Evolutionary conservation across 2,888 invertebrate genomes (phyloP).

Genomic region (Cistogaster globosa): DNA sequence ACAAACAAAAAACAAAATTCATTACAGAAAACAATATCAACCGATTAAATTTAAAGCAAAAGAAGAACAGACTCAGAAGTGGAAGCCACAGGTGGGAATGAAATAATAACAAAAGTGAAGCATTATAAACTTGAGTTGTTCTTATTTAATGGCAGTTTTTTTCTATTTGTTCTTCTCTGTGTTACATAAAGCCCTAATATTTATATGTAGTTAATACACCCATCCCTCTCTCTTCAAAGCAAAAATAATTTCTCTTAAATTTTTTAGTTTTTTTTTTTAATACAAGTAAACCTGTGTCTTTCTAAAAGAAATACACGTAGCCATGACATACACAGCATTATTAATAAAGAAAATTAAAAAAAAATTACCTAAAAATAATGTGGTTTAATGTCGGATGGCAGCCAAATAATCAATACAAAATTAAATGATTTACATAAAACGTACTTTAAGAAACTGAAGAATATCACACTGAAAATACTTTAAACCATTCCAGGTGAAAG

Average conservation of each 20-base stretch:
- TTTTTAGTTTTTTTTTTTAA: too few relatives aligned
- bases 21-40: constrained; percentile 26
- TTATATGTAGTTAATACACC: neutral
- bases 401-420: too few relatives aligned
- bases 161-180: constrained; percentile 4
- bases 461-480: too few relatives aligned
- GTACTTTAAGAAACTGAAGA: too few relatives aligned
- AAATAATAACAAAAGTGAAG: constrained; percentile 29
- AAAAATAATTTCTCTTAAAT: neutral
- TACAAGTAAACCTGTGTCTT: too few relatives aligned
- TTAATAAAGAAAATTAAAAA: too few relatives aligned
- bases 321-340: too few relatives aligned
- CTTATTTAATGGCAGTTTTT: constrained; percentile 19
- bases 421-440: too few relatives aligned
- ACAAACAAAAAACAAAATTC: neutral
- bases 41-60: constrained; percentile 18
- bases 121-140: constrained; percentile 43
- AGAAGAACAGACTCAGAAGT: constrained; percentile 21
- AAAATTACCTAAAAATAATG: too few relatives aligned
- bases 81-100: constrained; percentile 73
- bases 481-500: too few relatives aligned
- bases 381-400: too few relatives aligned
- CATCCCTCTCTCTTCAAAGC: neutral
- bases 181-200: neutral
- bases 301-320: too few relatives aligned